Evolutionary conservation across 2,113 vertebrate species (phyloP).

Genomic region (Neomonachus schauinslandi): DNA sequence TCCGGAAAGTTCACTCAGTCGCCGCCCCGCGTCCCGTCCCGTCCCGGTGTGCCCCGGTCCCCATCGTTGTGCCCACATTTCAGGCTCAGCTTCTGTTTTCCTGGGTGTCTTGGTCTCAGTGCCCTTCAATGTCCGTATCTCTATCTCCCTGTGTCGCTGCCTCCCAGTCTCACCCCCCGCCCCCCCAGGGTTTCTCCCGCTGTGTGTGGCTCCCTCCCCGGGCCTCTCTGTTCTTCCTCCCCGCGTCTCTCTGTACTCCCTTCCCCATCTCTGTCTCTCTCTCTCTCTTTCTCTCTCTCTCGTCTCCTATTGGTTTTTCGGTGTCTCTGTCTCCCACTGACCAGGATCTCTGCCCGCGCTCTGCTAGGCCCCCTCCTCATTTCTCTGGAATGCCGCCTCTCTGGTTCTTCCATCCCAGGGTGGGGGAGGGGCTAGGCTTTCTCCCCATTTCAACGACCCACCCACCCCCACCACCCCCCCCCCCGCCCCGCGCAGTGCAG

Average conservation of each 20-base stretch:
- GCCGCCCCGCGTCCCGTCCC: conserved; percentile 51
- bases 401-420: conserved; percentile 70
- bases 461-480: no score
- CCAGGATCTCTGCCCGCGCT: background rate
- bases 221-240: background rate
- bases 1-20: conserved; percentile 78
- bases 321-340: background rate
- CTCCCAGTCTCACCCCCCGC: background rate
- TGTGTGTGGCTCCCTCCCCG: background rate
- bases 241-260: background rate
- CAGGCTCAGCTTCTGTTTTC: background rate
- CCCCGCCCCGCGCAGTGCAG: background rate
- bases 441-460: conserved; percentile 2
- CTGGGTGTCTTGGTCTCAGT: background rate
- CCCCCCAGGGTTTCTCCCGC: background rate
- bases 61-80: background rate
- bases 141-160: background rate
- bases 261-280: background rate
- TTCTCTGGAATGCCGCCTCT: conserved; percentile 79
- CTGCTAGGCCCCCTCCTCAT: background rate
- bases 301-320: background rate
- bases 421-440: conserved; percentile 67
- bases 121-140: conserved; percentile 15
- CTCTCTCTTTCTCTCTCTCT: background rate
- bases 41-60: conserved; percentile 22